Conservation (phyloP, 2,888 invertebrate species). For the Ophion costatus region DNA sequence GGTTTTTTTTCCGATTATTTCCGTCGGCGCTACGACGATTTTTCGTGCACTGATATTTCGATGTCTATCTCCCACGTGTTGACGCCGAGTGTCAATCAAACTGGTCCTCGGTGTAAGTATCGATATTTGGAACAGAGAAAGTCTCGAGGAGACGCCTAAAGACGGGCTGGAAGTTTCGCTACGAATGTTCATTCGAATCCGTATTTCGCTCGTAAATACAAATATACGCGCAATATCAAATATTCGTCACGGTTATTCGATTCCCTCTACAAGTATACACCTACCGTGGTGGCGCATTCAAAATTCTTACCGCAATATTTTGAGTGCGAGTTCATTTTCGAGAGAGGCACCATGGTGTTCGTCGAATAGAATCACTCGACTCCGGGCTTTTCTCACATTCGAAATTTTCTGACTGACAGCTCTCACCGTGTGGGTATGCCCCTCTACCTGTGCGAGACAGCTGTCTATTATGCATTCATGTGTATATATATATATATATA, state of each 20-base stretch:
- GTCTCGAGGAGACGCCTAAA: not conserved
- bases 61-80: slow-evolving; percentile 1
- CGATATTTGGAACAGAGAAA: not conserved
- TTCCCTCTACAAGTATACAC: not conserved
- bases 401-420: slow-evolving; percentile 63
- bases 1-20: no score
- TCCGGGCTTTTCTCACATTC: slow-evolving; percentile 24
- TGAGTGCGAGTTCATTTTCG: slow-evolving; percentile 13
- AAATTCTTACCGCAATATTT: not conserved
- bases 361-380: slow-evolving; percentile 21
- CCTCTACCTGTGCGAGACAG: slow-evolving; percentile 34
- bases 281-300: no score
- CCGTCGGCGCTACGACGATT: not conserved
- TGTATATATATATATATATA: no score
- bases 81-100: slow-evolving; percentile 4
- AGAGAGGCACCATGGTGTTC: slow-evolving; percentile 4
- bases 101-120: not conserved
- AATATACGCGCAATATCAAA: not conserved
- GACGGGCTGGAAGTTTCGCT: not conserved
- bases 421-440: slow-evolving; percentile 17
- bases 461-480: slow-evolving; percentile 17
- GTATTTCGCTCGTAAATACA: no score
- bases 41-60: not conserved
- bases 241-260: not conserved
- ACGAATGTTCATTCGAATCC: no score